Percentiles rank a stretch among this genome's conserved stretches.
Conservation (phyloP, 2,797 vertebrate genomes). For the Acanthurus lineatus region DNA sequence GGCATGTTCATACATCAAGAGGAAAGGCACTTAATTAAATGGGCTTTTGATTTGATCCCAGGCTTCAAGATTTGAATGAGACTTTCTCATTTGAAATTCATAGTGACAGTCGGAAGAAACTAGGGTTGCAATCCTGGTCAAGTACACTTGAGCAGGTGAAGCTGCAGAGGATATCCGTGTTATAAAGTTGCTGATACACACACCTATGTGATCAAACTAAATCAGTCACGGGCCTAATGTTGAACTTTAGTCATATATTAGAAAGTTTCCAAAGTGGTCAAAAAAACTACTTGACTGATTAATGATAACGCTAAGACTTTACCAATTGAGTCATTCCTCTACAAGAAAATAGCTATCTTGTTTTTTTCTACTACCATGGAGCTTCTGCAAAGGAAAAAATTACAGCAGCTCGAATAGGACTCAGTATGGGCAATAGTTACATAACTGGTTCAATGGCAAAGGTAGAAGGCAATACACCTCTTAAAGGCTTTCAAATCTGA, state of each 20-base stretch:
- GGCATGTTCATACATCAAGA: not conserved
- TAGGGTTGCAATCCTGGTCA: not conserved
- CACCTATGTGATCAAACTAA: not conserved
- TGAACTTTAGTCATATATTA: not conserved
- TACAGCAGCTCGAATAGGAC: not conserved
- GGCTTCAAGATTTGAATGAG: not conserved
- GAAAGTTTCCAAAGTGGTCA: no score
- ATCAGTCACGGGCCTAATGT: not conserved
- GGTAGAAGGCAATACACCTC: not conserved
- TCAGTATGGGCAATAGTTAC: not conserved
- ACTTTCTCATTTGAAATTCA: not conserved
- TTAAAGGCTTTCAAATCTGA: not conserved
- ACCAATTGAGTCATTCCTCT: slow-evolving; percentile 17
- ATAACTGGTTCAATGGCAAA: not conserved
- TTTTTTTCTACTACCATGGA: slow-evolving; percentile 1
- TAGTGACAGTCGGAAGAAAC: not conserved
- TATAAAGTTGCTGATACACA: not conserved
- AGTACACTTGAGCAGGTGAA: not conserved
- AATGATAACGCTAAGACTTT: not conserved
- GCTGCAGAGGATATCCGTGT: not conserved
- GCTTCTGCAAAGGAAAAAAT: slow-evolving; percentile 5
- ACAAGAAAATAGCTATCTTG: not conserved
- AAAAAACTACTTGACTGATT: not conserved
- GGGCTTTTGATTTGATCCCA: not conserved
- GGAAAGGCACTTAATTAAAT: not conserved